A percentile compares a stretch with the other conserved stretches of the same genome.
Conservation (phyloP, 2,888 invertebrate species). For the Bibio marci region DNA sequence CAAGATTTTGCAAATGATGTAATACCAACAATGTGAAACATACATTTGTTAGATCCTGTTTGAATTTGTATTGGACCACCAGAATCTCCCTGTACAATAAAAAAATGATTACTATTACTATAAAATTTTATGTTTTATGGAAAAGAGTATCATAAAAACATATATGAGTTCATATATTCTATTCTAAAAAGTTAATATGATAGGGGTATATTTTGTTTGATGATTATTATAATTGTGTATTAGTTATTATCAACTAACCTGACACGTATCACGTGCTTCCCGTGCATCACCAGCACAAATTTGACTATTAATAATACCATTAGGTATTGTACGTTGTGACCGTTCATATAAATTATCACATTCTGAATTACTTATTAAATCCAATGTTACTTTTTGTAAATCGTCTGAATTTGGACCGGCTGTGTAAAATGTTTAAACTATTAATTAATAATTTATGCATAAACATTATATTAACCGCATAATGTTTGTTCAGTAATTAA, state of each 20-base stretch:
- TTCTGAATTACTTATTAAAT: constrained; percentile 1
- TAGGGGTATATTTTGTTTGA: too few species aligned
- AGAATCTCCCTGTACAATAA: constrained; percentile 15
- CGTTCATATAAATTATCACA: constrained; percentile 4
- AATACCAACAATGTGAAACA: constrained; percentile 11
- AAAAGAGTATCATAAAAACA: too few species aligned
- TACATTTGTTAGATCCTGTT: constrained; percentile 1
- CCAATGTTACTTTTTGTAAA: constrained; percentile 14
- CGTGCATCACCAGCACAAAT: constrained; percentile 17
- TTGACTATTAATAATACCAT: constrained; percentile 15
- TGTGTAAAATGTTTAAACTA: too few species aligned
- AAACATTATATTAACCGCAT: too few species aligned
- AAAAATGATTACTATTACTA: too few species aligned
- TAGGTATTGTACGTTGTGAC: constrained; percentile 6
- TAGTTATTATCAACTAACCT: too few species aligned
- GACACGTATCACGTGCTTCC: constrained; percentile 13
- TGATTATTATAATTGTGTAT: too few species aligned
- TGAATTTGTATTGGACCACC: constrained; percentile 11
- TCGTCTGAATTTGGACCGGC: constrained; percentile 13
- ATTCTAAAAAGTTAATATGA: too few species aligned
- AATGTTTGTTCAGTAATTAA: too few species aligned
- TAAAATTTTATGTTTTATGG: too few species aligned
- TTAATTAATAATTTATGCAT: too few species aligned
- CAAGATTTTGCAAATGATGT: constrained; percentile 13
- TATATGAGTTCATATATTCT: too few species aligned